Base-by-base conservation (phyloP, 2,888 invertebrate species). In the Caradrina kadenii region DNA sequence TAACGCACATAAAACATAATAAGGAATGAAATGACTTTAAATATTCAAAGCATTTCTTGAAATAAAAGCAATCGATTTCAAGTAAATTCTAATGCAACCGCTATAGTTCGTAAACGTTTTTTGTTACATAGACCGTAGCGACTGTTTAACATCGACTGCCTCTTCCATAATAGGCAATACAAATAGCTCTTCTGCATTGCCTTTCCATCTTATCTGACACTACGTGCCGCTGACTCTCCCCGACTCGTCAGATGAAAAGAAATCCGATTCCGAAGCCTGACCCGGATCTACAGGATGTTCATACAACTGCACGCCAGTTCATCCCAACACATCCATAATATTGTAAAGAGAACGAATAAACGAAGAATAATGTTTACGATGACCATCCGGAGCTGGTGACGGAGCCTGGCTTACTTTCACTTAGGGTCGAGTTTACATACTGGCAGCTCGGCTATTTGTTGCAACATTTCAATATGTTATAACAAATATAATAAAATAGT, bases 251-350 rank as follows among this genome's bases (percentile, higher is more conserved):
- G 59, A 52, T 49, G 35, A 58, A 70, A 69, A 65, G 6, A 48
- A 71, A 63, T 39, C 56, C 21, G 10, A 62, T 58, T 50, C 31
- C 54, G 19, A 19, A 72, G 50, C 55, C 26, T n/a, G n/a, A 21
- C 21, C 55, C 53, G 45, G 54, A 39, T 45, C 22, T 60, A 39
- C 21, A 42, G 17, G 13, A 1, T 39, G 61, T 68, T 74, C 69
- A 74, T 70, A 67, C 68, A 72, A 72, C 59, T 70, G 69, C 64
- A 63, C 55, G 60, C 45, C 53, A 72, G 35, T 69, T 63, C 15
- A 35, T 71, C 48, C 11, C 13, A 68, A 69, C 59, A 55, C 39
- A 48, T 71, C 63, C 50, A 50, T 66, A 72, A 74, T 69, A 31
- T 58, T 19, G 15, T 22, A 6, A 54, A 22, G 50, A 52, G 22